A percentile compares a stretch with the other conserved stretches of the same genome.
Evolutionary conservation across 2,888 invertebrate species (phyloP).

Genomic region (Clepsis dumicolana): DNA sequence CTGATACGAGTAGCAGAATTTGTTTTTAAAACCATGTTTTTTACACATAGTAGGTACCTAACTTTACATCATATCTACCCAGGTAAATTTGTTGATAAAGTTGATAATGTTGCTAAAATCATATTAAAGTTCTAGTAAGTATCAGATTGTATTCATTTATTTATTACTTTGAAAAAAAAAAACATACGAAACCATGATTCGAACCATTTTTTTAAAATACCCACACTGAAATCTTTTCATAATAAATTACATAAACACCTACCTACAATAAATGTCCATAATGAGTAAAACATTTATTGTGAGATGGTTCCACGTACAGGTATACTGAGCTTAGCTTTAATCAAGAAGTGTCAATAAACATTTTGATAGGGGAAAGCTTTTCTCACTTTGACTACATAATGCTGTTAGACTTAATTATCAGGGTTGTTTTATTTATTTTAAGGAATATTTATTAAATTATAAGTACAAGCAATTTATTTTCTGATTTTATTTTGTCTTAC

Average conservation of each 20-base stretch:
- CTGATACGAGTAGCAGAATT: conserved; percentile 3
- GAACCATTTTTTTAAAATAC: too few relatives aligned
- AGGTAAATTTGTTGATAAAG: conserved; percentile 19
- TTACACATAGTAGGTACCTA: neutral
- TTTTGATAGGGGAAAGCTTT: too few relatives aligned
- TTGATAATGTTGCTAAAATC: neutral
- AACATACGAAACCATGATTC: neutral
- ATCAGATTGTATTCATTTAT: neutral
- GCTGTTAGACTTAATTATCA: neutral
- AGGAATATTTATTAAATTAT: conserved; percentile 24
- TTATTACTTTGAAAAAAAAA: neutral
- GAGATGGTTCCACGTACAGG: neutral
- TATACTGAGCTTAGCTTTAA: neutral
- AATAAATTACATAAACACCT: too few relatives aligned
- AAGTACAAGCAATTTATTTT: neutral
- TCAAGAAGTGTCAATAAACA: too few relatives aligned
- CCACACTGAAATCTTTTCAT: neutral
- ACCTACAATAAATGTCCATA: too few relatives aligned
- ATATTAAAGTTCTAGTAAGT: neutral
- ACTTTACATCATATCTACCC: conserved; percentile 18
- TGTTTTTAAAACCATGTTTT: neutral
- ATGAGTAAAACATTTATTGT: too few relatives aligned
- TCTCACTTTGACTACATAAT: too few relatives aligned
- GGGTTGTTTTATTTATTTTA: neutral
- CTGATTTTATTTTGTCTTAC: neutral